These are phyloP conservation scores for Australoheros scitulus DNA, from an alignment of 2,113 vertebrate species.

Conservation along the genomic window DNA sequence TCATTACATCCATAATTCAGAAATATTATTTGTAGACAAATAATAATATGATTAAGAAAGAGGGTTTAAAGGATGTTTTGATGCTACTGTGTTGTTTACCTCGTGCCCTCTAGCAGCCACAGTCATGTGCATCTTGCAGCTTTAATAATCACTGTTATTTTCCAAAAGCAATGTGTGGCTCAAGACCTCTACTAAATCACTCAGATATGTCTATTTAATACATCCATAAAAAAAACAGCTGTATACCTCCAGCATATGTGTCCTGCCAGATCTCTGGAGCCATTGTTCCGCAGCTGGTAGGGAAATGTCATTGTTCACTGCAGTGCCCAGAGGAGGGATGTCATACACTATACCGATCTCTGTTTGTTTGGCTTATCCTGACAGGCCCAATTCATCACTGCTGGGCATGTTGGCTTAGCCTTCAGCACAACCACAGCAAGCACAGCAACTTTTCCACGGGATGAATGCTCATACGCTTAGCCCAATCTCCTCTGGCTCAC, in stretches of 20 bases:
- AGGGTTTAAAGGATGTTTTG: neutral
- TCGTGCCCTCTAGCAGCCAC: neutral
- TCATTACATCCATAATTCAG: neutral
- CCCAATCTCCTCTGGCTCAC: constrained; percentile 43
- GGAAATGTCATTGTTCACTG: constrained; percentile 57
- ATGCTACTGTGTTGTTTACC: neutral
- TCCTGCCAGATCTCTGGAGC: constrained; percentile 46
- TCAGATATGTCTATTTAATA: constrained; percentile 13
- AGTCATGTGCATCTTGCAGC: neutral
- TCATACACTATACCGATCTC: constrained; percentile 59
- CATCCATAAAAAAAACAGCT: constrained; percentile 12
- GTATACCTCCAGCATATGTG: constrained; percentile 42
- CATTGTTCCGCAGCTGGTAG: constrained; percentile 18
- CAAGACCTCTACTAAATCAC: constrained; percentile 12
- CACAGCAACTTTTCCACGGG: constrained; percentile 46
- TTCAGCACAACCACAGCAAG: constrained; percentile 47
- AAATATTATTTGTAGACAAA: neutral
- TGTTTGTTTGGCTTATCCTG: constrained; percentile 71
- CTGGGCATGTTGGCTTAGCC: constrained; percentile 57
- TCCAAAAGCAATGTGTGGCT: constrained; percentile 9
- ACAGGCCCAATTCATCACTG: constrained; percentile 70
- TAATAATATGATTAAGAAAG: neutral
- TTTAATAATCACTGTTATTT: neutral
- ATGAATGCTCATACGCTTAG: constrained; percentile 27
- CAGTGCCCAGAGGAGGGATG: constrained; percentile 51